phyloP scores from a whole-genome alignment of 2,113 vertebrate genomes.

The Syrrhaptes paradoxus region DNA sequence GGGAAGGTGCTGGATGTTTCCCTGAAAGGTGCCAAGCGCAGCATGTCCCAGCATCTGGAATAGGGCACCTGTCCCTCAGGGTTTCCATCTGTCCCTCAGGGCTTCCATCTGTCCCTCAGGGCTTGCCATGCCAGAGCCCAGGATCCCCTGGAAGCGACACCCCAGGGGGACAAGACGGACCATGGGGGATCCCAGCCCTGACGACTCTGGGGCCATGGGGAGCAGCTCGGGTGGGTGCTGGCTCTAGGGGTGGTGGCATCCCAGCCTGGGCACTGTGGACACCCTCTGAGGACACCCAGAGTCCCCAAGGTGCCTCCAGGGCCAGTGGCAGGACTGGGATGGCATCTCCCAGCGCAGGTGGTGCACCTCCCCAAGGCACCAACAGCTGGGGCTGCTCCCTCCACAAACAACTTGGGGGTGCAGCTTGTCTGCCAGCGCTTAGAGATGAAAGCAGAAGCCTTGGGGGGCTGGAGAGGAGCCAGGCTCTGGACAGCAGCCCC shows the following conservation, averaged over 20 bases:
- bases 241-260: neutral
- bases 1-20: neutral
- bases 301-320: neutral
- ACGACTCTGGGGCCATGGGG: rapidly evolving
- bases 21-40: neutral
- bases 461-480: neutral
- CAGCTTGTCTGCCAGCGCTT: neutral
- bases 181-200: neutral
- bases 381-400: neutral
- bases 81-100: neutral
- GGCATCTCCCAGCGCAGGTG: too few species aligned
- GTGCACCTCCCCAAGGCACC: too few species aligned
- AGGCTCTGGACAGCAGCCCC: neutral
- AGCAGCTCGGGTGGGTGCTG: rapidly evolving
- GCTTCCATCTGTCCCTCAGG: neutral
- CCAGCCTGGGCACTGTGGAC: neutral
- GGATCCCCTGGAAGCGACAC: rapidly evolving
- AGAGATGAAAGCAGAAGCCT: neutral
- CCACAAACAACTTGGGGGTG: neutral
- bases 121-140: neutral
- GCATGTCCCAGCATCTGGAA: neutral
- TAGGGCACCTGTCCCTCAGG: neutral
- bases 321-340: neutral
- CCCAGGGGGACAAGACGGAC: neutral
- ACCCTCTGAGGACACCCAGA: neutral